Evolutionary conservation across 2,797 vertebrate genomes (phyloP).

Genomic region (Mus spretus): DNA sequence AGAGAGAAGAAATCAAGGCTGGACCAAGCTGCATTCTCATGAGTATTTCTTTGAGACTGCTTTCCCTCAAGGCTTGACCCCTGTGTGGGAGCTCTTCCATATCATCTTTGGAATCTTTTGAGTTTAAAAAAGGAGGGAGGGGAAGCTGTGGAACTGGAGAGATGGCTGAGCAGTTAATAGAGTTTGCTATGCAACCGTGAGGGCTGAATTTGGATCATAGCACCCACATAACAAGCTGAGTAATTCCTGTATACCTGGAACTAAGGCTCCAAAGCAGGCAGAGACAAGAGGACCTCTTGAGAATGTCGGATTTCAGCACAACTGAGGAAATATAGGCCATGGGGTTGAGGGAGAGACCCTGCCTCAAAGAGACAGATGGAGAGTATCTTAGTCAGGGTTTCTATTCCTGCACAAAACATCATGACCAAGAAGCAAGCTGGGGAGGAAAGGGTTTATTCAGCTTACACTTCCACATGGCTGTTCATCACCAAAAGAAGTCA

Average conservation of each 20-base stretch:
- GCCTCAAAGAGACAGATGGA: not conserved
- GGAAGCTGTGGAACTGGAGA: not conserved
- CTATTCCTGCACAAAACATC: no score
- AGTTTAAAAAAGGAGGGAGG: not conserved
- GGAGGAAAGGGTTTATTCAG: no score
- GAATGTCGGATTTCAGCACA: not conserved
- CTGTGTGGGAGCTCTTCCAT: not conserved
- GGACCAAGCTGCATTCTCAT: accelerated
- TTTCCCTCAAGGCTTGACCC: not conserved
- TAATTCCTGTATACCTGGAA: not conserved
- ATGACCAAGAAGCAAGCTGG: no score
- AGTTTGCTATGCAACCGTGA: accelerated
- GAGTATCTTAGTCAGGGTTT: no score
- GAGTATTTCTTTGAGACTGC: not conserved
- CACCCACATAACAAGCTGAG: not conserved
- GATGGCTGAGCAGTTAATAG: not conserved
- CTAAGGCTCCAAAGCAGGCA: not conserved
- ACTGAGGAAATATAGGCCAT: not conserved
- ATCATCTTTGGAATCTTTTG: not conserved
- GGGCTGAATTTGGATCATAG: not conserved
- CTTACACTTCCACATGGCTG: no score
- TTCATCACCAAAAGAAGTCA: no score
- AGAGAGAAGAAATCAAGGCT: not conserved
- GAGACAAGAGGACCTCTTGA: not conserved
- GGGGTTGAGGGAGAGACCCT: not conserved